These are phyloP conservation scores for Phyllostomus discolor DNA, from an alignment of 2,113 vertebrate genomes.

Conservation along the genomic window DNA sequence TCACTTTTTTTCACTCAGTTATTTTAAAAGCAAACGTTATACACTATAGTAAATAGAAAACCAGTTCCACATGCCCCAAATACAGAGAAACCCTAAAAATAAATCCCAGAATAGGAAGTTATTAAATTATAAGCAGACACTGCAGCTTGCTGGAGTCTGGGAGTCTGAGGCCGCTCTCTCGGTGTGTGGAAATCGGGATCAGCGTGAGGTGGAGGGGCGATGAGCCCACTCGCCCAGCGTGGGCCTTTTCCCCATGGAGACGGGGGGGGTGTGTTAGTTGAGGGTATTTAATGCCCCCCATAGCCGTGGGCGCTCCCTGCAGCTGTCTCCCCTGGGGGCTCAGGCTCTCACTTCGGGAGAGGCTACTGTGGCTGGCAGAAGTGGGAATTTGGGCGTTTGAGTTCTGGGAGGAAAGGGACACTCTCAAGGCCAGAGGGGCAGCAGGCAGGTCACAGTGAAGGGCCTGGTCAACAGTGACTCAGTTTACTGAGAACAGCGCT, in stretches of 20 bases:
- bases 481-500: not conserved
- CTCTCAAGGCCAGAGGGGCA: not conserved
- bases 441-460: accelerated
- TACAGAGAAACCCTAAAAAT: conserved; percentile 66
- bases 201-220: not conserved
- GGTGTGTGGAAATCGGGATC: not conserved
- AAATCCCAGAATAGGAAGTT: conserved; percentile 43
- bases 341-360: not conserved
- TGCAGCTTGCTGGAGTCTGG: not conserved
- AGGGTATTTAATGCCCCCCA: no score
- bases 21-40: conserved; percentile 58
- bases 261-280: accelerated
- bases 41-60: conserved; percentile 39
- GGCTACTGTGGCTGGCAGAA: not conserved
- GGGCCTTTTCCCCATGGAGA: no score
- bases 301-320: accelerated
- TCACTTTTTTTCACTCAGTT: not conserved
- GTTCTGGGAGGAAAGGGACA: not conserved
- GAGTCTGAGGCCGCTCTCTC: not conserved
- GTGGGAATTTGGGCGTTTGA: no score
- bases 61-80: conserved; percentile 49
- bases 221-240: no score
- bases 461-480: not conserved
- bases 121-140: conserved; percentile 66
- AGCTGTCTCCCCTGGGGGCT: no score